Percentiles rank a stretch among this genome's conserved stretches.
phyloP scores from a whole-genome alignment of 2,797 vertebrate species.

The Trematomus bernacchii region DNA sequence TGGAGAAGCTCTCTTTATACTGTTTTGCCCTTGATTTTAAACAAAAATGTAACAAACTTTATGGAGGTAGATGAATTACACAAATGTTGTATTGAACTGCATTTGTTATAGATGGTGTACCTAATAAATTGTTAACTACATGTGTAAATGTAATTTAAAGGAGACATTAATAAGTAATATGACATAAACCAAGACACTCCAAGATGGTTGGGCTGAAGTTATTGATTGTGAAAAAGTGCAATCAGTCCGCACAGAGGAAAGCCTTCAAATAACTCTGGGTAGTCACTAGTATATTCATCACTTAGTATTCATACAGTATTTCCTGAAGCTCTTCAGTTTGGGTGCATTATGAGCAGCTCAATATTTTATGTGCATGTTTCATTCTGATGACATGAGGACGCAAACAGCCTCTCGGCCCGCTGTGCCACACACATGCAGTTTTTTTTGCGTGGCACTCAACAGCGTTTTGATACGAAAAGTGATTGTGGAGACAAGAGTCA shows the following conservation, averaged over 20 bases:
- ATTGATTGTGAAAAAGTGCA: constrained; percentile 42
- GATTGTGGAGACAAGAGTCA: constrained; percentile 76
- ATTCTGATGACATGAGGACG: constrained; percentile 59
- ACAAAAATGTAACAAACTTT: not conserved
- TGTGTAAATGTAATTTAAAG: not conserved
- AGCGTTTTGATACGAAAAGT: constrained; percentile 75
- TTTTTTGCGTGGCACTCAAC: constrained; percentile 39
- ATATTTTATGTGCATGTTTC: constrained; percentile 61
- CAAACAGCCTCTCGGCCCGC: constrained; percentile 35
- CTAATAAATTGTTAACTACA: not conserved
- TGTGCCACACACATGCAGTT: constrained; percentile 43
- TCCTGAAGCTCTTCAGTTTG: constrained; percentile 48
- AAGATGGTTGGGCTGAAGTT: not conserved
- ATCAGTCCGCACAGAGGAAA: constrained; percentile 30
- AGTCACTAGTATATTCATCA: constrained; percentile 46
- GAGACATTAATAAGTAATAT: constrained; percentile 8
- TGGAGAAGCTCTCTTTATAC: not conserved
- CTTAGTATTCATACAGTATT: constrained; percentile 58
- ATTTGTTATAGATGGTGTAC: not conserved
- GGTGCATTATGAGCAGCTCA: constrained; percentile 55
- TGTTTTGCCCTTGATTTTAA: not conserved
- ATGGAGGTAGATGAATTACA: not conserved
- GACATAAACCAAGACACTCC: not conserved
- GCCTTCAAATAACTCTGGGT: constrained; percentile 43
- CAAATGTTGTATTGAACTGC: constrained; percentile 3